Base-by-base conservation (phyloP, 2,888 invertebrate species). In the Aporophyla lueneburgensis region DNA sequence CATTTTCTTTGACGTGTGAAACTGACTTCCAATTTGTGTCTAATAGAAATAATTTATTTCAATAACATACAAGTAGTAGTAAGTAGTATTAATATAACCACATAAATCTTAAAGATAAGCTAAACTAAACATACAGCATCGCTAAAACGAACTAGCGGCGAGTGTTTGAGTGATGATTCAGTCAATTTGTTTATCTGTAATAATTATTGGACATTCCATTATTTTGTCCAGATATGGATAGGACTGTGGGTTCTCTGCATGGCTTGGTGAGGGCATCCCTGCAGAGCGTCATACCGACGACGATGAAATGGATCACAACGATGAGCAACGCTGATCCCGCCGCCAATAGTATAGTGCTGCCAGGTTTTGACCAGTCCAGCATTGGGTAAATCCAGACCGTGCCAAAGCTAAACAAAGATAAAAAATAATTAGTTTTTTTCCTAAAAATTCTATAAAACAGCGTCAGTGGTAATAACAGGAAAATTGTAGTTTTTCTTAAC, bases 351-450 rank as follows among this genome's bases (percentile, higher is more conserved):
- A 97, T 88, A 0, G 98, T 97, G 72, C 92, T 89, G 9, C 97
- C 96, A 0, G 98, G 98, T 62, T 97, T 96, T 33, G 97, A 93
- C 98, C 98, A 99, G 94, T 98, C 97, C 87, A 99, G 93, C 89
- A 98, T 97, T 62, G 98, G 97, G 93, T 99, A 99, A 84, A 99
- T 98, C 90, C 97, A 97, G 63, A 94, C 94, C 61, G 97, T 93
- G 33, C 98, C 98, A 85, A 96, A 95, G 84, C 98, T 98, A 93
- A 33, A 92, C 92, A 81, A 74, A 81, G 78, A 33, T 33, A 33
- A 33, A 62, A 81, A 70, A 43, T 19, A 27, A 5, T 33, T 14
- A 0, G 12, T 16, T 27, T 21, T 19, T 24, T 58, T 24, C 73
- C 33, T 43, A 66, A 40, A 1, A 59, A 24, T 51, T 9, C 19